phyloP scores from a whole-genome alignment of 1,140 invertebrate genomes.

The Lucilia sericata region DNA sequence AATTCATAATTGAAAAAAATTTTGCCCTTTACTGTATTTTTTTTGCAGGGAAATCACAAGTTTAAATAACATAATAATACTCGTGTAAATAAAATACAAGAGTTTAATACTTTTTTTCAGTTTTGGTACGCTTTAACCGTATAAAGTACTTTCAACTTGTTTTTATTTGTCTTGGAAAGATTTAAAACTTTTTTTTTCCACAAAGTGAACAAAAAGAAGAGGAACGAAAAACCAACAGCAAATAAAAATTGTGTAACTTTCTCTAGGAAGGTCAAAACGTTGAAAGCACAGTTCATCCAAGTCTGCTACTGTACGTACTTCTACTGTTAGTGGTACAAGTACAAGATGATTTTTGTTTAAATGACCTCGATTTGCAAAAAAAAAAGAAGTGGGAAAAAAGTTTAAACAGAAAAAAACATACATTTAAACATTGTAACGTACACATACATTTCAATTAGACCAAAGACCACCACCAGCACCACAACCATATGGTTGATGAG shows the following conservation, averaged over 20 bases:
- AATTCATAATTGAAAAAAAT: too few relatives aligned
- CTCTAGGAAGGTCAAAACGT: neutral
- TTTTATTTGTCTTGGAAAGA: neutral
- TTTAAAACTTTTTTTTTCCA: neutral
- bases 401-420: too few relatives aligned
- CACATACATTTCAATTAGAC: neutral
- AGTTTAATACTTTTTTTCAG: too few relatives aligned
- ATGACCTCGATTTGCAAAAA: neutral
- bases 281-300: neutral
- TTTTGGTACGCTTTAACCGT: neutral
- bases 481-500: too few relatives aligned
- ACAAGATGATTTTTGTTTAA: neutral
- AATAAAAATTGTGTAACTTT: slow-evolving; percentile 12
- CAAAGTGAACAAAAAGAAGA: neutral
- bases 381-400: too few relatives aligned
- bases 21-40: too few relatives aligned
- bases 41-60: too few relatives aligned
- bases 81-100: too few relatives aligned
- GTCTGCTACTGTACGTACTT: neutral
- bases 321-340: neutral
- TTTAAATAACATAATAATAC: too few relatives aligned
- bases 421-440: too few relatives aligned
- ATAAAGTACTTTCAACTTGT: neutral
- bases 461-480: neutral
- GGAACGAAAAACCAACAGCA: neutral